Evolutionary conservation across 2,888 invertebrate genomes (phyloP).

Genomic region (Heliconius erato): DNA sequence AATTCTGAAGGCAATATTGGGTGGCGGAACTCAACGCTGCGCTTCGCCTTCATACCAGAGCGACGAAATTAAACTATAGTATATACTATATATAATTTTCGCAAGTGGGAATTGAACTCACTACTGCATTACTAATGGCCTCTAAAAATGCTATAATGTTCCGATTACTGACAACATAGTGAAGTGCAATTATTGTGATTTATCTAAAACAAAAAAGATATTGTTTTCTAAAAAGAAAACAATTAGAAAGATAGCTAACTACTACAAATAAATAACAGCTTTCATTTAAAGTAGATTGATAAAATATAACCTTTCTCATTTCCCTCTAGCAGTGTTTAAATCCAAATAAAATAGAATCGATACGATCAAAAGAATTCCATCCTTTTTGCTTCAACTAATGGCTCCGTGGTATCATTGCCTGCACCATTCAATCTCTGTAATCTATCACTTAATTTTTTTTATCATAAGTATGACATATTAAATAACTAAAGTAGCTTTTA

Average conservation of each 20-base stretch:
- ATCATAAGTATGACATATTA: slow-evolving; percentile 48
- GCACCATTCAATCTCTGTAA: slow-evolving; percentile 80
- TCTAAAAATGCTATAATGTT: background rate
- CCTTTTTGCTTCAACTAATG: slow-evolving; percentile 77
- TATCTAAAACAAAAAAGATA: too few species aligned
- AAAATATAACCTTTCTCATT: slow-evolving; percentile 49
- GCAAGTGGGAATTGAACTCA: too few species aligned
- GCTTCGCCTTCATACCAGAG: too few species aligned
- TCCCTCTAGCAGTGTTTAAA: slow-evolving; percentile 47
- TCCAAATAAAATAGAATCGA: slow-evolving; percentile 55
- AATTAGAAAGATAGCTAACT: slow-evolving; percentile 7
- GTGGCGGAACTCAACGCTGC: too few species aligned
- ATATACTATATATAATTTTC: too few species aligned
- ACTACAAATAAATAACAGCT: slow-evolving; percentile 31
- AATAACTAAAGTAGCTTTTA: slow-evolving; percentile 49
- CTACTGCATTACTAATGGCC: background rate
- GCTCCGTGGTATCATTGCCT: slow-evolving; percentile 74
- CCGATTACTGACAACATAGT: background rate
- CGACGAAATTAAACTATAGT: too few species aligned
- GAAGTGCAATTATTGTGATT: background rate
- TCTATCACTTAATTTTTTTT: slow-evolving; percentile 57
- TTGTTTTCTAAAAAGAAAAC: slow-evolving; percentile 1
- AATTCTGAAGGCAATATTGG: too few species aligned
- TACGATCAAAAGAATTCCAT: slow-evolving; percentile 72
- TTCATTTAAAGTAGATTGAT: slow-evolving; percentile 44